A percentile compares a stretch with the other conserved stretches of the same genome.
Evolutionary conservation across 1,140 invertebrate species (phyloP).

Genomic region (Lethocerus indicus): DNA sequence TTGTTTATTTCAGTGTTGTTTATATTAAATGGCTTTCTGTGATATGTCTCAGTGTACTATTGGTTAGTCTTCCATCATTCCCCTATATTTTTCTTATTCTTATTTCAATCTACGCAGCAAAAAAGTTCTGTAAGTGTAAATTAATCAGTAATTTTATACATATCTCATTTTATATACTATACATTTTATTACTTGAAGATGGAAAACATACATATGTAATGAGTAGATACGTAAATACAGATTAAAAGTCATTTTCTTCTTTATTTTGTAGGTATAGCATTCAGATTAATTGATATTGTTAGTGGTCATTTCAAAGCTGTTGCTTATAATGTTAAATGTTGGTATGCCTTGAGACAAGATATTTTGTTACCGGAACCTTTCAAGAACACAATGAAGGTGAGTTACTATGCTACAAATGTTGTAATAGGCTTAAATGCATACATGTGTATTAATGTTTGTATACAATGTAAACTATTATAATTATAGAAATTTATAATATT

Average conservation of each 20-base stretch:
- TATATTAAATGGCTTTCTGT: conserved; percentile 11
- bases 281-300: conserved; percentile 21
- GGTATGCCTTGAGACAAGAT: conserved; percentile 21
- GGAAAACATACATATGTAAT: too few relatives aligned
- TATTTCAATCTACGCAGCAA: conserved; percentile 10
- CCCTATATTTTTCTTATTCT: conserved; percentile 12
- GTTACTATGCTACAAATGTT: too few relatives aligned
- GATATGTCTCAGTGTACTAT: conserved; percentile 5
- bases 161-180: too few relatives aligned
- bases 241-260: too few relatives aligned
- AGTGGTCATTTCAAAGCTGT: conserved; percentile 14
- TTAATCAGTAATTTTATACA: not conserved
- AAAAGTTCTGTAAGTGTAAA: conserved; percentile 12
- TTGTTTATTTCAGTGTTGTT: not conserved
- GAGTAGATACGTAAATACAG: too few relatives aligned
- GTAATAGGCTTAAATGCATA: too few relatives aligned
- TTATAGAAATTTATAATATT: too few relatives aligned
- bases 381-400: conserved; percentile 26
- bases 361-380: conserved; percentile 33
- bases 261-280: conserved; percentile 20
- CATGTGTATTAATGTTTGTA: too few relatives aligned
- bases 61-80: conserved; percentile 11
- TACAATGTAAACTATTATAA: too few relatives aligned
- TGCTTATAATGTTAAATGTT: conserved; percentile 15
- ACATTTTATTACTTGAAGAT: too few relatives aligned